Conservation (phyloP, 2,888 invertebrate species). For the Pyrrhosoma nymphula region DNA sequence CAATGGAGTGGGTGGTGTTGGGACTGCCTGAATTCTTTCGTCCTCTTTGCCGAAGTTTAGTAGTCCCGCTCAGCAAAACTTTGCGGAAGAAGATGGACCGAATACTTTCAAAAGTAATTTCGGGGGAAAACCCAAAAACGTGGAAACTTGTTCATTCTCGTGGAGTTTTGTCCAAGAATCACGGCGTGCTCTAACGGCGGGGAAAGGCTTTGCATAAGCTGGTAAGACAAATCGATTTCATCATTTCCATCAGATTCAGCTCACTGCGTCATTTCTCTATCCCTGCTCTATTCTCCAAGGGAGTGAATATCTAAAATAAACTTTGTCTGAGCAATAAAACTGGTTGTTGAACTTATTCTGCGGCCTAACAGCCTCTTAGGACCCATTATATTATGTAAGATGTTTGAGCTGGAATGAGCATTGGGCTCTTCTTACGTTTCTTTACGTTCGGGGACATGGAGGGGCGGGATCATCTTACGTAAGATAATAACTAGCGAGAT, state of each 20-base stretch:
- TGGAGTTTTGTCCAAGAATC: not conserved
- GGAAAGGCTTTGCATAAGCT: not conserved
- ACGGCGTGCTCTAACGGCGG: not conserved
- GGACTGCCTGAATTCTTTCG: not conserved
- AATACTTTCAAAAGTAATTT: conserved; percentile 14
- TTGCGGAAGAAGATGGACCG: not conserved
- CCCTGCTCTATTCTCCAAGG: not conserved
- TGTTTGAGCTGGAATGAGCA: too few relatives aligned
- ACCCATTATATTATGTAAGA: too few relatives aligned
- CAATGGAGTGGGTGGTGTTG: not conserved
- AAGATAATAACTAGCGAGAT: too few relatives aligned
- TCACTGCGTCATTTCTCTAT: not conserved
- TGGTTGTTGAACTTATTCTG: too few relatives aligned
- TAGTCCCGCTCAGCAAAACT: not conserved
- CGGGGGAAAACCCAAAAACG: not conserved
- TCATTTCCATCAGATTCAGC: not conserved
- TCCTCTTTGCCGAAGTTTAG: not conserved
- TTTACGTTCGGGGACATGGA: too few relatives aligned
- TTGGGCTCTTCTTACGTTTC: too few relatives aligned
- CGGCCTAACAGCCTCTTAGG: too few relatives aligned
- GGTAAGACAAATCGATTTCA: not conserved
- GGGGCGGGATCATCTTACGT: too few relatives aligned
- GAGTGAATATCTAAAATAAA: not conserved
- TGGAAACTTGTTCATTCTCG: conserved; percentile 6
- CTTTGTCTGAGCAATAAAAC: too few relatives aligned